These are phyloP conservation scores for Haliclystus octoradiatus DNA, from an alignment of 30 jellyfish, hydroid and myxozoan species.

Conservation along the genomic window DNA sequence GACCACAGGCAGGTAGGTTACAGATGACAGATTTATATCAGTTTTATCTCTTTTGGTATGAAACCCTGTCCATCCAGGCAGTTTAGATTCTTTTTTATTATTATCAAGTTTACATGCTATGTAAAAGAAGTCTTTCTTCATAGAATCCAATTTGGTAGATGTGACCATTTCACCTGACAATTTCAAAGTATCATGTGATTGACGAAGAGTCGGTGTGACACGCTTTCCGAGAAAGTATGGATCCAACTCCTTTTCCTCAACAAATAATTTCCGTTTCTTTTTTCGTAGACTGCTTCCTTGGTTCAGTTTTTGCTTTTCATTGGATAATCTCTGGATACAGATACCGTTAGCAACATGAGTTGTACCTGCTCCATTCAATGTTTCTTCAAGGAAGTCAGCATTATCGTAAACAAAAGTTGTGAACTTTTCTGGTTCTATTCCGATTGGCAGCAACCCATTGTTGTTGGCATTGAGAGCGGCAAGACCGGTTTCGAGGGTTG, in stretches of 20 bases:
- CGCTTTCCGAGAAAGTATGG: too few species aligned
- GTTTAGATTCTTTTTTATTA: too few species aligned
- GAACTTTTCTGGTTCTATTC: constrained; percentile 1
- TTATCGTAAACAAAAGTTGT: constrained; percentile 4
- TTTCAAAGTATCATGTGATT: too few species aligned
- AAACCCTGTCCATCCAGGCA: constrained; percentile 17
- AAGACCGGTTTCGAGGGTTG: constrained; percentile 13
- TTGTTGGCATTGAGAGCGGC: constrained; percentile 2
- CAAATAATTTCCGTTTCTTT: too few species aligned
- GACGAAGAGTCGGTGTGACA: too few species aligned
- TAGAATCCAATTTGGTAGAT: too few species aligned
- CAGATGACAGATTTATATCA: neutral
- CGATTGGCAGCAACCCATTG: neutral
- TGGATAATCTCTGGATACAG: neutral
- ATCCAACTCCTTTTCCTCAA: too few species aligned
- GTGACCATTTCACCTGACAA: too few species aligned
- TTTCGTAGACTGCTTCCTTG: too few species aligned
- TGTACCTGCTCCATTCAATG: constrained; percentile 3
- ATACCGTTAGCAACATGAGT: neutral
- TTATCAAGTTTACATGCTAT: too few species aligned
- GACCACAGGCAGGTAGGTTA: constrained; percentile 14
- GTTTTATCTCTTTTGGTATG: neutral
- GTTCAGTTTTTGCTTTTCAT: too few species aligned
- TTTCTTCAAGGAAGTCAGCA: constrained; percentile 12
- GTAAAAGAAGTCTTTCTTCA: too few species aligned